These are phyloP conservation scores for Campylomormyrus tamandua DNA, from an alignment of 2,113 vertebrate species.

Conservation along the genomic window DNA sequence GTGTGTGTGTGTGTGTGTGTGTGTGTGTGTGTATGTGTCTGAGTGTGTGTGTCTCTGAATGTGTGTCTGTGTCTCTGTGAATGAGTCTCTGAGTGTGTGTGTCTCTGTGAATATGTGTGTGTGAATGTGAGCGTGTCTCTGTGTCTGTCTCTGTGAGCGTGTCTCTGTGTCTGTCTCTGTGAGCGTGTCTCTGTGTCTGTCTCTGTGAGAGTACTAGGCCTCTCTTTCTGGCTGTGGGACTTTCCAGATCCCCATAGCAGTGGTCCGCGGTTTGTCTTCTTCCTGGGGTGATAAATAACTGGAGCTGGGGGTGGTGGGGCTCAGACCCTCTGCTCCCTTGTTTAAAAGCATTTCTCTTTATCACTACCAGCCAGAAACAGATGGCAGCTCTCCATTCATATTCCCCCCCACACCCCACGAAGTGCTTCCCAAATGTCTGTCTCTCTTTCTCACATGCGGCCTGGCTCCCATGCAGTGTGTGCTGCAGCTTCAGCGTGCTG, in stretches of 20 bases:
- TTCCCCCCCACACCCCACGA: not conserved
- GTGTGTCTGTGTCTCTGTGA: not conserved
- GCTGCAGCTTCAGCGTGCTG: not conserved
- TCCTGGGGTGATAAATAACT: conserved; percentile 26
- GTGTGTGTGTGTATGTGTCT: not conserved
- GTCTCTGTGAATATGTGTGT: not conserved
- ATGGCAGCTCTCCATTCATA: not conserved
- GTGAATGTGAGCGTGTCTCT: not conserved
- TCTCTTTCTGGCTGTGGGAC: conserved; percentile 19
- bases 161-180: not conserved
- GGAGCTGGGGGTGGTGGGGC: conserved; percentile 2
- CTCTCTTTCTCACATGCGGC: not conserved
- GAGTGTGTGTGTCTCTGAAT: too few species aligned
- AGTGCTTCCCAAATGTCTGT: not conserved
- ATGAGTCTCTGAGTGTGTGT: too few species aligned
- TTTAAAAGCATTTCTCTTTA: conserved; percentile 31
- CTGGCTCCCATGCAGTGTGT: not conserved
- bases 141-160: not conserved
- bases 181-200: not conserved
- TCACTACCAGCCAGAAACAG: conserved; percentile 28
- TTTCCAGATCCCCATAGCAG: not conserved
- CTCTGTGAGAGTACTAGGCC: not conserved
- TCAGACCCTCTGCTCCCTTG: conserved; percentile 12
- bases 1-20: not conserved
- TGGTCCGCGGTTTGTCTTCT: not conserved